Conservation (phyloP, 2,113 vertebrate genomes). For the Clarias magur region DNA sequence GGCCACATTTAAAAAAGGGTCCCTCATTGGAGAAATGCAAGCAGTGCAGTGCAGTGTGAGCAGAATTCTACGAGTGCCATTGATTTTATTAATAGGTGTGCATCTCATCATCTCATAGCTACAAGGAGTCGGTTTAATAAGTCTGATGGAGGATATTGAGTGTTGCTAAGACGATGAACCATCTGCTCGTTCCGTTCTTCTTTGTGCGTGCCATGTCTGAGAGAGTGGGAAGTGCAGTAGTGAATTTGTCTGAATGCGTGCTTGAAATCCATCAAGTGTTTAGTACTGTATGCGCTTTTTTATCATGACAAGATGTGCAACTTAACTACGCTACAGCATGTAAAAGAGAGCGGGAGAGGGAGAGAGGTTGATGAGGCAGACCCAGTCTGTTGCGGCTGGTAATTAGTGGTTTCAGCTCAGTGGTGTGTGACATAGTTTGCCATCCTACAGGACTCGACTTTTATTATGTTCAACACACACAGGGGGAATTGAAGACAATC, state of each 20-base stretch:
- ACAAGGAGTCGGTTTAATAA: slow-evolving; percentile 32
- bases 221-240: not conserved
- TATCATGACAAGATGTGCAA: not conserved
- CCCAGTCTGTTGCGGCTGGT: slow-evolving; percentile 56
- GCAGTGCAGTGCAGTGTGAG: not conserved
- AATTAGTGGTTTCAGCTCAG: slow-evolving; percentile 70
- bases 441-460: slow-evolving; percentile 53
- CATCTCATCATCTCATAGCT: slow-evolving; percentile 35
- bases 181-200: not conserved
- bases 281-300: not conserved
- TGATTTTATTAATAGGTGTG: slow-evolving; percentile 48
- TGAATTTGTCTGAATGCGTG: not conserved
- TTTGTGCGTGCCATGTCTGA: not conserved
- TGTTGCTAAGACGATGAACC: not conserved
- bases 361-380: slow-evolving; percentile 59
- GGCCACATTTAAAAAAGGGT: not conserved
- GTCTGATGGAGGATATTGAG: slow-evolving; percentile 22
- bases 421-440: slow-evolving; percentile 56
- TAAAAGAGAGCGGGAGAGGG: not conserved
- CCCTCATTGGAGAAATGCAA: not conserved
- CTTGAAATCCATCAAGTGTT: not conserved
- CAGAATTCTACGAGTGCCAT: slow-evolving; percentile 22
- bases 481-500: not conserved
- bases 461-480: slow-evolving; percentile 28
- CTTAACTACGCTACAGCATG: not conserved